These are phyloP conservation scores for Aricia artaxerxes DNA, from an alignment of 2,888 invertebrate genomes.

Conservation along the genomic window DNA sequence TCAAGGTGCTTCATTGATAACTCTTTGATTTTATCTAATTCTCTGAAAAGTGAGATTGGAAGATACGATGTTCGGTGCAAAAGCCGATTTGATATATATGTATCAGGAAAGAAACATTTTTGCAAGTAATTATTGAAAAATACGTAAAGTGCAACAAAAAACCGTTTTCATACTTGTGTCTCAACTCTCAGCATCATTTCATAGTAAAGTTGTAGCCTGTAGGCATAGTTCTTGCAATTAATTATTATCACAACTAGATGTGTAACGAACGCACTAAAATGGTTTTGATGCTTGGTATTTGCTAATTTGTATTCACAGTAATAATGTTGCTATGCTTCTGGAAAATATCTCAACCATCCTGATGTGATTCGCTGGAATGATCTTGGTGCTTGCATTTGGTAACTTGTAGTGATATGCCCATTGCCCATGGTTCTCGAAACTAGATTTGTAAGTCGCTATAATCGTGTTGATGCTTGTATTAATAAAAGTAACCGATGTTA, in stretches of 20 bases:
- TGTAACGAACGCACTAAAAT: neutral
- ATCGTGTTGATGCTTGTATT: neutral
- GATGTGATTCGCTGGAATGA: no score
- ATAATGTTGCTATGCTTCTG: neutral
- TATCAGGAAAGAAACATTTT: neutral
- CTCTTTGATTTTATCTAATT: neutral
- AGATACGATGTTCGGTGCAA: constrained; percentile 1
- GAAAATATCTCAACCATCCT: no score
- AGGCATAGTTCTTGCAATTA: no score
- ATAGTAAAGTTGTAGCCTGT: no score
- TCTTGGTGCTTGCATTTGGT: no score
- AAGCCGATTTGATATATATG: neutral
- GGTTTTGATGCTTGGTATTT: neutral
- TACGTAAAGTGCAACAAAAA: no score
- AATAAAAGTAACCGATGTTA: no score
- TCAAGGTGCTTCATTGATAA: neutral
- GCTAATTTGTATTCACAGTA: neutral
- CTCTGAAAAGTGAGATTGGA: neutral
- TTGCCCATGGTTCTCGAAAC: no score
- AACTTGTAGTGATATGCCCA: no score
- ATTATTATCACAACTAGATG: neutral
- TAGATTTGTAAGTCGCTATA: neutral
- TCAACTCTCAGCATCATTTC: neutral
- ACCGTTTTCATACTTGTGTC: no score
- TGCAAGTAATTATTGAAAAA: no score